phyloP scores from a whole-genome alignment of 2,797 vertebrate species.

The Gallirallus australis region DNA sequence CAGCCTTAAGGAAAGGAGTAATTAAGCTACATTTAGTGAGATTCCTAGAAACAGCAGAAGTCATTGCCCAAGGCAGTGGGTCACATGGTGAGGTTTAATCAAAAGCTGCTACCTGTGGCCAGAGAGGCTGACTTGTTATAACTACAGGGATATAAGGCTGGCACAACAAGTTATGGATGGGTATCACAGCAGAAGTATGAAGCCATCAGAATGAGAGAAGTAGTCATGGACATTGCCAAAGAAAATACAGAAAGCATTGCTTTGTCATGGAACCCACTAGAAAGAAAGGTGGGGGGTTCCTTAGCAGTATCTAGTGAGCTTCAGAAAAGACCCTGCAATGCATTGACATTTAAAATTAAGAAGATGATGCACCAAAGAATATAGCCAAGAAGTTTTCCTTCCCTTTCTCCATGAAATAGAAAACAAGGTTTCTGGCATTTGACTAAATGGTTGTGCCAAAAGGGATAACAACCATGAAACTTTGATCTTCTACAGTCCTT shows the following conservation, averaged over 20 bases:
- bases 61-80: neutral
- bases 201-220: neutral
- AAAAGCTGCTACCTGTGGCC: neutral
- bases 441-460: neutral
- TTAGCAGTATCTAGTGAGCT: neutral
- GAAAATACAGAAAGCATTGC: neutral
- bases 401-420: neutral
- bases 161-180: neutral
- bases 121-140: neutral
- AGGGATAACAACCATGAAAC: neutral
- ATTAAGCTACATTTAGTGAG: neutral
- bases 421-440: neutral
- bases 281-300: neutral
- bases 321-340: neutral
- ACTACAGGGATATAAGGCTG: neutral
- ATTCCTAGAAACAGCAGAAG: constrained; percentile 12
- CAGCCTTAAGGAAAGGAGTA: constrained; percentile 17
- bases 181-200: neutral
- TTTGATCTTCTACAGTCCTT: neutral
- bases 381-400: neutral
- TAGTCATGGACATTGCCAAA: neutral
- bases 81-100: neutral
- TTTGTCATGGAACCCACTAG: neutral
- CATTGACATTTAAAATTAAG: neutral
- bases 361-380: neutral